A percentile compares a stretch with the other conserved stretches of the same genome.
Conservation (phyloP, 2,888 invertebrate species). For the Micoletzkya japonica region DNA sequence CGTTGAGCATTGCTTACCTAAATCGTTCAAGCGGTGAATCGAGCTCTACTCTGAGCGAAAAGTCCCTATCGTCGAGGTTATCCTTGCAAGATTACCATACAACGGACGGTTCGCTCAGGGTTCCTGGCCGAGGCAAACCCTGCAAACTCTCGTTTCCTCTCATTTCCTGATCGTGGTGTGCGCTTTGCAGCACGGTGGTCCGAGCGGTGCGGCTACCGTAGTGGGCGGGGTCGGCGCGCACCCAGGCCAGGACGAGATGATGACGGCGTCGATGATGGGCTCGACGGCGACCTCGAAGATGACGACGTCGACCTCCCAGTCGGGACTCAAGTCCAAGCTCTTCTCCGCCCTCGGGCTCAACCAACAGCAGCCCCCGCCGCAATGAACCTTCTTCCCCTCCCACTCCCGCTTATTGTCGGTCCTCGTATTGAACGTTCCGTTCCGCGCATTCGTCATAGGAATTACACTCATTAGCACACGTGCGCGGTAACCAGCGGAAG, state of each 20-base stretch:
- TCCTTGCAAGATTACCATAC: no score
- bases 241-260: conserved; percentile 13
- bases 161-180: not conserved
- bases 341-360: conserved; percentile 43
- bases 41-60: no score
- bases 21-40: no score
- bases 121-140: no score
- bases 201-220: no score
- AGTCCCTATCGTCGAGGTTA: no score
- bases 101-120: no score
- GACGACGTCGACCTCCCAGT: conserved; percentile 38
- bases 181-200: no score
- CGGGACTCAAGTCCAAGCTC: conserved; percentile 41
- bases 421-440: not conserved
- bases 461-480: no score
- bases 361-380: conserved; percentile 2
- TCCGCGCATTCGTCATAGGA: not conserved
- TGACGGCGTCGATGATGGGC: conserved; percentile 27
- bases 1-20: no score
- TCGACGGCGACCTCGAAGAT: conserved; percentile 28
- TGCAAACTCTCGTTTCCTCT: not conserved
- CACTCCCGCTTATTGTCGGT: not conserved
- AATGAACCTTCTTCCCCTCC: not conserved
- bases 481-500: no score
- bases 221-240: no score